phyloP scores from a whole-genome alignment of 2,113 vertebrate genomes.

The Salvator merianae region DNA sequence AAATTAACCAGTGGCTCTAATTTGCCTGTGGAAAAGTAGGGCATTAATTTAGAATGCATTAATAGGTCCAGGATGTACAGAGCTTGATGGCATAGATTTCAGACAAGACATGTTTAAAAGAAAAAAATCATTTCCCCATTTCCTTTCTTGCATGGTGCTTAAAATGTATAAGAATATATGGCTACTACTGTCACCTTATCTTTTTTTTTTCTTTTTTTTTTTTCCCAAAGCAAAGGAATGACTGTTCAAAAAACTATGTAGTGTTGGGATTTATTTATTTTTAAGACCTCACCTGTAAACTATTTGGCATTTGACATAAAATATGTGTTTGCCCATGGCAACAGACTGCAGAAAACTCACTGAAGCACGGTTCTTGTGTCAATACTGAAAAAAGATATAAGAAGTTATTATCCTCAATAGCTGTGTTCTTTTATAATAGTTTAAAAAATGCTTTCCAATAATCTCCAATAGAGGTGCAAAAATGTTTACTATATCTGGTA shows the following conservation, averaged over 20 bases:
- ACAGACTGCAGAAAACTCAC: neutral
- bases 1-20: neutral
- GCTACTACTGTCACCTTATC: neutral
- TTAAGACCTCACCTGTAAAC: neutral
- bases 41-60: neutral
- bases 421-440: neutral
- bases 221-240: neutral
- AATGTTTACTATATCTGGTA: too few relatives aligned
- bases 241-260: neutral
- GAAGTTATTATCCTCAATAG: neutral
- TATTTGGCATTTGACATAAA: neutral
- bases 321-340: neutral
- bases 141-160: neutral
- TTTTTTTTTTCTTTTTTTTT: neutral
- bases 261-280: neutral
- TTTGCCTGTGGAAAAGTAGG: neutral
- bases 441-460: neutral
- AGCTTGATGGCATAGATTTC: neutral
- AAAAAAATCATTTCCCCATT: neutral
- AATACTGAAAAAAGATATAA: neutral
- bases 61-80: neutral
- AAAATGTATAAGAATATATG: neutral
- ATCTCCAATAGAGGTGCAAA: neutral
- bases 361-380: neutral
- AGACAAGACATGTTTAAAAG: neutral